phyloP scores from a whole-genome alignment of 1,140 invertebrate species.

The Panulirus ornatus region DNA sequence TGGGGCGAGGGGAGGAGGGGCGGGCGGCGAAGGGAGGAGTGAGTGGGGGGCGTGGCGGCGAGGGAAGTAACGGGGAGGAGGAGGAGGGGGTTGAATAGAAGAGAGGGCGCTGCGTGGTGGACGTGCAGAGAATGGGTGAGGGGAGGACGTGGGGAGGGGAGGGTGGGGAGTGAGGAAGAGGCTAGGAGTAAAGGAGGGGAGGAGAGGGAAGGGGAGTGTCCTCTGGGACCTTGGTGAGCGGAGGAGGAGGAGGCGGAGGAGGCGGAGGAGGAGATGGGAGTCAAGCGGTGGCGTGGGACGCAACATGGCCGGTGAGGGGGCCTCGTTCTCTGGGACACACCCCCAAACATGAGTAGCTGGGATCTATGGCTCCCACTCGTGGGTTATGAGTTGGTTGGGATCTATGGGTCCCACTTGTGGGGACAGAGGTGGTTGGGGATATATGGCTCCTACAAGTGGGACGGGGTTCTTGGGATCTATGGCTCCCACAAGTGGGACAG shows the following conservation, averaged over 20 bases:
- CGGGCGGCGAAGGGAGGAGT: not conserved
- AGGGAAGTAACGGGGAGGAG: not conserved
- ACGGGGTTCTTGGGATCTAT: no score
- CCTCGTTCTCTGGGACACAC: no score
- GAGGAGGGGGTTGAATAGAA: not conserved
- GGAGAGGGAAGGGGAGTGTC: slow-evolving; percentile 6
- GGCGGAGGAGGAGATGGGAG: not conserved
- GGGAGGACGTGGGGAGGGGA: not conserved
- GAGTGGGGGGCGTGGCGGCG: not conserved
- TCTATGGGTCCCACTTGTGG: no score
- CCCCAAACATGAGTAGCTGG: no score
- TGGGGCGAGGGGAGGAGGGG: not conserved
- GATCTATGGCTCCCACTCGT: no score
- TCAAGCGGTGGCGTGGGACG: no score
- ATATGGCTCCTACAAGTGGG: no score
- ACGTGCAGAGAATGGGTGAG: not conserved
- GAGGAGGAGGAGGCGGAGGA: not conserved
- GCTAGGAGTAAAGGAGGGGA: not conserved
- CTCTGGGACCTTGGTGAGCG: no score
- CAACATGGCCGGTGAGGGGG: no score
- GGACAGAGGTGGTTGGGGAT: no score
- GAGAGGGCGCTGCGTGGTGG: not conserved
- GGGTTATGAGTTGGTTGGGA: no score
- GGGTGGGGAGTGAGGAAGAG: not conserved
- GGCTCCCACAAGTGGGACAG: no score